Evolutionary conservation across 2,888 invertebrate species (phyloP), one percentile per base, ranked within the genome.

Genomic region (Busseola fusca): DNA sequence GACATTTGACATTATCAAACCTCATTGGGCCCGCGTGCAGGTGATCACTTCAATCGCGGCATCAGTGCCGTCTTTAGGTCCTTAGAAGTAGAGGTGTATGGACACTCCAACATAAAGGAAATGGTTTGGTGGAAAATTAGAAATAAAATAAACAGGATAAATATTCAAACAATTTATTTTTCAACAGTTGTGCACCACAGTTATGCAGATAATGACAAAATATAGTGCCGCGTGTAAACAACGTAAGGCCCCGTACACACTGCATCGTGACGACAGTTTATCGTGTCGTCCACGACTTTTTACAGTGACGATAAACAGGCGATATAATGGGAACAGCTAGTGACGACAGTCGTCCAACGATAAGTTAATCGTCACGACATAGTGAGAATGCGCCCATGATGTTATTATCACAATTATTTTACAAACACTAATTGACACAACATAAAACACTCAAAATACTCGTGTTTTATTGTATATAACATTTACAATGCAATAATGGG

Each of bases 161-260:
- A 74, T 69, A 73, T 75, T 75, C 56, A 79, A 83, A 81, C 81
- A 76, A 73, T 74, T 78, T 64, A 78, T 77, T 59, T 79, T 74
- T 78, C 57, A 81, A 83, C 76, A 84, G 69, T 81, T 84, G 81
- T 83, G 83, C 73, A 70, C 64, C 68, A 81, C 80, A 54, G 67
- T 68, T 60, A 70, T 59, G 69, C 37, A 66, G 50, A 42, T 63
- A 72, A 70, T 48, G 66, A 76, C 60, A 65, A 69, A 72, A 52
- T 70, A 37, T 52, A 57, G 72, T 80, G 74, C 58, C 30, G 57
- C 34, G 69, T 65, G 67, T 68, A 18, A 48, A 70, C 54, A 66
- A 59, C 52, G 30, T 60, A 54, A 37, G 40, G 40, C 40, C 3
- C 14, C 40, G 40, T 40, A 3, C 40, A 12, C 40, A 14, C 40